These are phyloP conservation scores for Tortrix viridana DNA, from an alignment of 2,888 invertebrate species.

Conservation along the genomic window DNA sequence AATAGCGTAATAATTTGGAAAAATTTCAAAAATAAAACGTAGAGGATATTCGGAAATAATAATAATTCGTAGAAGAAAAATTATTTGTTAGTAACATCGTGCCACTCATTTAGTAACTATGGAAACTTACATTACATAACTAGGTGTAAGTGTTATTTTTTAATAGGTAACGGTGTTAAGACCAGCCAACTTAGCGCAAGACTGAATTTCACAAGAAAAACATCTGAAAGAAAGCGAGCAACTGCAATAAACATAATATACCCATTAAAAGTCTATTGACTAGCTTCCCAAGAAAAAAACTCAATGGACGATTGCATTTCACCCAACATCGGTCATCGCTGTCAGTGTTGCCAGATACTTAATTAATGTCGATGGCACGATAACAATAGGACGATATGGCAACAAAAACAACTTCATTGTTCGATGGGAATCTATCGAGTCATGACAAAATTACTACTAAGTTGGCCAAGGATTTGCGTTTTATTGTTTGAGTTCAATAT, in stretches of 20 bases:
- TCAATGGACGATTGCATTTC: conserved; percentile 29
- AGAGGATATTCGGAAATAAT: no score
- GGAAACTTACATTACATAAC: no score
- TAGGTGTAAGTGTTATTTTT: no score
- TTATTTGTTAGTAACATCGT: no score
- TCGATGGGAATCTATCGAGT: conserved; percentile 48
- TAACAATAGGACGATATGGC: conserved; percentile 52
- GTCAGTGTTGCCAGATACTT: conserved; percentile 38
- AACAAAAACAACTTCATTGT: conserved; percentile 55
- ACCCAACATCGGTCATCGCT: conserved; percentile 43
- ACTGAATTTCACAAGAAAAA: conserved; percentile 12
- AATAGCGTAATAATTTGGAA: no score
- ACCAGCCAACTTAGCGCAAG: no score
- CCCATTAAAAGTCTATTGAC: conserved; percentile 14
- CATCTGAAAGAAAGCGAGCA: conserved; percentile 20
- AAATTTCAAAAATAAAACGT: no score
- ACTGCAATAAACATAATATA: conserved; percentile 3
- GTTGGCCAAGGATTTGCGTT: conserved; percentile 54
- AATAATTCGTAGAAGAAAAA: no score
- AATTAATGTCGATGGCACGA: conserved; percentile 30
- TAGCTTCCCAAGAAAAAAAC: conserved; percentile 20
- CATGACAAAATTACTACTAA: conserved; percentile 47
- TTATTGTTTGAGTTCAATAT: conserved; percentile 17
- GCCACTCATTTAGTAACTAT: no score
- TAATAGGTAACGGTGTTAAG: no score